Evolutionary conservation across 2,888 invertebrate species (phyloP).

Genomic region (Odontocerum albicorne): DNA sequence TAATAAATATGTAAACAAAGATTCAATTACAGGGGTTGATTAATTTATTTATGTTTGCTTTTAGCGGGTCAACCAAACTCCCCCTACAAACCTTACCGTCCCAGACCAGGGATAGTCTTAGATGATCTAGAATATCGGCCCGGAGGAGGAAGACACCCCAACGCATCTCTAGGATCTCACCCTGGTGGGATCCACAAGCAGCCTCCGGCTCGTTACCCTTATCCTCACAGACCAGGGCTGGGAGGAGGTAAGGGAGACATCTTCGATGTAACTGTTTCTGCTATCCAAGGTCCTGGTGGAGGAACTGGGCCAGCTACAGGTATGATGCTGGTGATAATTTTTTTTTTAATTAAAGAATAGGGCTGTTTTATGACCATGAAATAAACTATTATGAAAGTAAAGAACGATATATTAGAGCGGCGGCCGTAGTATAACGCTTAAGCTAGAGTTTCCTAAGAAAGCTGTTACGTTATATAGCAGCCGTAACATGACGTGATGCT

Average conservation of each 20-base stretch:
- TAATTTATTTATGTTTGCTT: background rate
- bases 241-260: constrained; percentile 66
- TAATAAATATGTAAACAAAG: too few relatives aligned
- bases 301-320: constrained; percentile 45
- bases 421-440: too few relatives aligned
- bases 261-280: constrained; percentile 86
- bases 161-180: constrained; percentile 4
- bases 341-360: too few relatives aligned
- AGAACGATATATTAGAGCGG: too few relatives aligned
- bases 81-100: constrained; percentile 66
- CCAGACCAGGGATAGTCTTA: constrained; percentile 82
- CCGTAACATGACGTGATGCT: too few relatives aligned
- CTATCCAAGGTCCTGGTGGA: constrained; percentile 80
- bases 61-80: constrained; percentile 40
- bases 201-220: background rate
- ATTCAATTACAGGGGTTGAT: too few relatives aligned
- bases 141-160: constrained; percentile 51
- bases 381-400: too few relatives aligned
- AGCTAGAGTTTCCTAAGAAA: too few relatives aligned
- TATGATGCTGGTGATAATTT: too few relatives aligned
- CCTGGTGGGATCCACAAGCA: background rate
- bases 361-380: too few relatives aligned
- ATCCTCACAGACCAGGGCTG: constrained; percentile 40
- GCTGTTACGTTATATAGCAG: too few relatives aligned
- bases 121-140: constrained; percentile 83